Evolutionary conservation across 1,140 invertebrate genomes (phyloP), one percentile per base, ranked within the genome.

Genomic region (Carposina sasakii): DNA sequence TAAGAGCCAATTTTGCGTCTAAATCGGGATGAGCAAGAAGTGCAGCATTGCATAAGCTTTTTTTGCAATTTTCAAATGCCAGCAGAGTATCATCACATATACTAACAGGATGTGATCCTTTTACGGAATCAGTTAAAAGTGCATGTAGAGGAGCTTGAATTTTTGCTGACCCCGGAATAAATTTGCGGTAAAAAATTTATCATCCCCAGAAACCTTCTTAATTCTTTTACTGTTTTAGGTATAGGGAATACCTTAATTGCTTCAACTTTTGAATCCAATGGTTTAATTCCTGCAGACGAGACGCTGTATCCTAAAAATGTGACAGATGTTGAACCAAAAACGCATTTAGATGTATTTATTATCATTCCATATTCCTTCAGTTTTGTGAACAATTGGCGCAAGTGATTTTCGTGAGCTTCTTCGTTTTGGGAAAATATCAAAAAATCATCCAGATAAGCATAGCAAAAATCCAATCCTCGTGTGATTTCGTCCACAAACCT

Each of bases 361-460:
- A 58, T 26, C 6, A 73, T 10, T 5, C 70, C 67, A 37, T 57
- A 53, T 20, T 63, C 24, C 24, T 24, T 22, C 12, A 71, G 34
- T 24, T 58, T 33, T 12, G 43, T n/a, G 30, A 69, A 69, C 2
- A 74, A 20, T 15, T 34, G 34, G 28, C 46, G 8, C n/a, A 68
- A 33, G 36, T 76, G 62, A 20, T 42, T 1, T 0, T 47, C 13
- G 51, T 83, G 68, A 34, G 76, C 60, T 22, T 67, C 54, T 16
- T 48, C 22, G 15, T 42, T 49, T 31, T 42, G 48, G 0, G 69
- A 81, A 31, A 65, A 84, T 3, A 89, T 57, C 2, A 89, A 63
- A 22, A 90, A 76, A 57, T 90, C 88, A 53, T 90, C 88, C 0
- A 89, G 41, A 54, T 87, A 89, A 0, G 69, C 57, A 34, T 54